These are phyloP conservation scores for Chionoecetes opilio DNA, from an alignment of 1,140 invertebrate species.

Conservation along the genomic window DNA sequence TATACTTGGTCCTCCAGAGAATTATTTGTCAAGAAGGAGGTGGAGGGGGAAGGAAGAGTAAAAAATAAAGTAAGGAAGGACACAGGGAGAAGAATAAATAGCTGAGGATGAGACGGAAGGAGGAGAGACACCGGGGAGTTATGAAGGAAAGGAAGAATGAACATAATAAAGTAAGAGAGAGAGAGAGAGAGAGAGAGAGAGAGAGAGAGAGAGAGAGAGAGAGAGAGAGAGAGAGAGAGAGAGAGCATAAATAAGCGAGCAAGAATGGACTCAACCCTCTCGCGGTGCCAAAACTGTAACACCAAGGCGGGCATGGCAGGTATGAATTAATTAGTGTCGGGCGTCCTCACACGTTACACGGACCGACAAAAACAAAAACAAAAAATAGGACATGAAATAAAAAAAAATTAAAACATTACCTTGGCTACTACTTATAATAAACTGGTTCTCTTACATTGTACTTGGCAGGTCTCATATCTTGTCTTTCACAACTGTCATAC, in stretches of 20 bases:
- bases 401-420: background rate
- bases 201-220: background rate
- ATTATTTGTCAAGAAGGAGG: background rate
- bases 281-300: too few relatives aligned
- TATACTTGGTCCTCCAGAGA: background rate
- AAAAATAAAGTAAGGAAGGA: background rate
- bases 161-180: too few relatives aligned
- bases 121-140: background rate
- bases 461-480: background rate
- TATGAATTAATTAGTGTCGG: slow-evolving; percentile 9
- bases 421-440: background rate
- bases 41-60: background rate
- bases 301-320: background rate
- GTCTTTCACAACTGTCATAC: background rate
- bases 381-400: background rate
- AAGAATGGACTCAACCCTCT: background rate
- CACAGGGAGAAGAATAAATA: background rate
- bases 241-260: background rate
- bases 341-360: background rate
- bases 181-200: background rate
- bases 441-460: background rate
- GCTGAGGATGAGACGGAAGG: background rate
- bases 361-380: background rate
- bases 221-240: background rate
- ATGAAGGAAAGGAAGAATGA: too few relatives aligned